These are phyloP conservation scores for Catajapyx aquilonaris DNA, from an alignment of 1,140 invertebrate species.

Conservation along the genomic window DNA sequence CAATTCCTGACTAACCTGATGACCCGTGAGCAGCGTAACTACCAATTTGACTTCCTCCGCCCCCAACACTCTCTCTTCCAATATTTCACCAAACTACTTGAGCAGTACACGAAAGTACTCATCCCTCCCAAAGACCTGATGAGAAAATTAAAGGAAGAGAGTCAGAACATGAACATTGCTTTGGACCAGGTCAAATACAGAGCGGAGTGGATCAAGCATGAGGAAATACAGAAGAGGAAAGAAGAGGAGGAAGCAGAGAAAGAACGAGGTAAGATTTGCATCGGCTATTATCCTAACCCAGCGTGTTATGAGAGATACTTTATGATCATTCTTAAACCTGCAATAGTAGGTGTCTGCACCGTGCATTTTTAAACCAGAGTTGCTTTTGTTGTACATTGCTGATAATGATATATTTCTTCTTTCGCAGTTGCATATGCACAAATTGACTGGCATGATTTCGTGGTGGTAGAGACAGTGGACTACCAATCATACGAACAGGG, in stretches of 20 bases:
- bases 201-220: conserved; percentile 88
- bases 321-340: conserved; percentile 6
- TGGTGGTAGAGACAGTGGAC: conserved; percentile 98
- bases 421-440: conserved; percentile 74
- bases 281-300: neutral
- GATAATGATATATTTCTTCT: conserved; percentile 2
- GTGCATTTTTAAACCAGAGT: neutral
- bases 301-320: neutral
- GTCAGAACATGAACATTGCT: conserved; percentile 45
- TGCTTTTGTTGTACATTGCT: neutral
- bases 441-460: conserved; percentile 99
- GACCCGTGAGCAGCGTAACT: conserved; percentile 95
- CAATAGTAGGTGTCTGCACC: conserved; percentile 3
- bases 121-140: conserved; percentile 85
- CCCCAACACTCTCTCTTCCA: conserved; percentile 97
- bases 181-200: conserved; percentile 83
- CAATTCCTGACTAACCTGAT: conserved; percentile 96
- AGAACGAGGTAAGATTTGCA: conserved; percentile 42
- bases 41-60: conserved; percentile 95
- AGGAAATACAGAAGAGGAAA: conserved; percentile 71
- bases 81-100: conserved; percentile 94
- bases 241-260: conserved; percentile 89
- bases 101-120: conserved; percentile 92
- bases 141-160: conserved; percentile 55
- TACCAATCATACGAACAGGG: conserved; percentile 92